phyloP scores from a whole-genome alignment of 2,113 vertebrate species.

The chimpanzee (Pan troglodytes) region NHGRI_mPanTro3-v2.1_pri NC_072421.2:66232001-66232500 shows the following conservation, averaged over 20 bases:
- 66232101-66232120: neutral
- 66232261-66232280: neutral
- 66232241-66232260: neutral
- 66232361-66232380: neutral
- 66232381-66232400: neutral
- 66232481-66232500: no score
- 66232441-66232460: no score
- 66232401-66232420: neutral
- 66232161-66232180: neutral
- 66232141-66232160: neutral
- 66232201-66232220: neutral
- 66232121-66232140: neutral
- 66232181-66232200: neutral
- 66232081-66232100: neutral
- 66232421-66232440: no score
- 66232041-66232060: no score
- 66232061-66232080: neutral
- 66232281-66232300: neutral
- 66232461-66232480: no score
- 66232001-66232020: neutral
- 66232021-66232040: neutral
- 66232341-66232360: neutral
- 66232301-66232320: neutral
- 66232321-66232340: neutral
- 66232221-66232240: neutral